phyloP scores from a whole-genome alignment of 2,888 invertebrate genomes.

The Rhagium mordax region DNA sequence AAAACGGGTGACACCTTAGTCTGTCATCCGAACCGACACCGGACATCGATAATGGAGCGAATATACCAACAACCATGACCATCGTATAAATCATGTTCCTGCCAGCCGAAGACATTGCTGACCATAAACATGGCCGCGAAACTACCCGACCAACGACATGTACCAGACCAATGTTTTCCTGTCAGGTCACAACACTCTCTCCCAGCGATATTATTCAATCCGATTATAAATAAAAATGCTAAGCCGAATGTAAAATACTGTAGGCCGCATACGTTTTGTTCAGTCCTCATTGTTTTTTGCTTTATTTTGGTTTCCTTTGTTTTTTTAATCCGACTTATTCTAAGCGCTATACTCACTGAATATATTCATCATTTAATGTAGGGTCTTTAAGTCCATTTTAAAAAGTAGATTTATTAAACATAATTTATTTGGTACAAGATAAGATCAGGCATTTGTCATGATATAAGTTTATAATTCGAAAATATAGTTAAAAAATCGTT shows the following conservation, averaged over 20 bases:
- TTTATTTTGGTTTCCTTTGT: not conserved
- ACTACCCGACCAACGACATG: conserved; percentile 28
- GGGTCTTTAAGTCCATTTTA: not conserved
- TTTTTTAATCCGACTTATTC: not conserved
- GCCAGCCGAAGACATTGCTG: conserved; percentile 16
- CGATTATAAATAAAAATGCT: conserved; percentile 5
- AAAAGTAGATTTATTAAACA: not conserved
- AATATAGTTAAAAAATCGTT: too few species aligned
- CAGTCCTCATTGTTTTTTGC: conserved; percentile 14
- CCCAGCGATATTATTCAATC: conserved; percentile 6
- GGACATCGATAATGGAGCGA: conserved; percentile 49
- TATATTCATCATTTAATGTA: not conserved
- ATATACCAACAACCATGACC: conserved; percentile 22
- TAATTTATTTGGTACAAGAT: too few species aligned
- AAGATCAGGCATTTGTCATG: too few species aligned
- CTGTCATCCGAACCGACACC: conserved; percentile 43
- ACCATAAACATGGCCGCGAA: conserved; percentile 28
- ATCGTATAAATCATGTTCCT: conserved; percentile 29
- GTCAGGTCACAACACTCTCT: conserved; percentile 11
- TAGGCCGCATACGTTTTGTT: not conserved
- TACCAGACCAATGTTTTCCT: conserved; percentile 19
- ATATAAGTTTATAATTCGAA: too few species aligned
- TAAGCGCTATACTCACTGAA: not conserved
- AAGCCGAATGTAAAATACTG: not conserved
- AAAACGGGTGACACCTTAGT: conserved; percentile 43